Base-by-base conservation (phyloP, 2,113 vertebrate species). In the Heterotis niloticus region DNA sequence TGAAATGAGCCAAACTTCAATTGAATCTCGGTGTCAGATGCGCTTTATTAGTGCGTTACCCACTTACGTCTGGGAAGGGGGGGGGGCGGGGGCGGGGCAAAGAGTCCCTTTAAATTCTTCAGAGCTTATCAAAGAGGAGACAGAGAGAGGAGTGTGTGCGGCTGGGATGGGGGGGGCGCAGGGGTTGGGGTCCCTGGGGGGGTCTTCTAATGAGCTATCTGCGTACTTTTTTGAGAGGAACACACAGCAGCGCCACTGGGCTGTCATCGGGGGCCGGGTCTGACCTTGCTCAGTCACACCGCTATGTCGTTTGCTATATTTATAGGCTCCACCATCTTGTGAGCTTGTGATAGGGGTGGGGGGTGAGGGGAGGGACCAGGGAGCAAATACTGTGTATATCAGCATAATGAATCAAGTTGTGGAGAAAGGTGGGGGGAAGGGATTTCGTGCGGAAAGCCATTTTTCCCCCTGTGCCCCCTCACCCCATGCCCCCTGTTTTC, bases 331-430 rank as follows among this genome's bases (percentile, higher is more conserved):
- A 82, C 86, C 87, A 92, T 88, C 90, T 90, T 88, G 84, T 87
- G 88, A 81, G 88, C 83, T 85, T 89, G 87, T 60, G 72, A 74
- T 80, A 82, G 84, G 85, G 87, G 57, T 79, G 71, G 74, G 56
- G 86, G 85, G 88, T 85, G 88, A 82, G 89, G 85, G 88, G 34
- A 86, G 88, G 86, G 87, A 86, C 90, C 90, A 88, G 89, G n/a
- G 91, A 92, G 90, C 90, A 91, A 92, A 92, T 90, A 90, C 90
- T 92, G 89, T 92, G 90, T 88, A 91, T 92, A 92, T 92, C 91
- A 93, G 91, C 92, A 93, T 92, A 93, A 93, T 92, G 91, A 92
- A 92, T 91, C 89, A 91, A 89, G 88, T 87, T 88, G 84, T 81
- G 82, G 84, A 85, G 85, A 83, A 80, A 80, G 75, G n/a, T n/a